Evolutionary conservation across 1,140 invertebrate genomes (phyloP).

Genomic region (Cataglyphis hispanica): DNA sequence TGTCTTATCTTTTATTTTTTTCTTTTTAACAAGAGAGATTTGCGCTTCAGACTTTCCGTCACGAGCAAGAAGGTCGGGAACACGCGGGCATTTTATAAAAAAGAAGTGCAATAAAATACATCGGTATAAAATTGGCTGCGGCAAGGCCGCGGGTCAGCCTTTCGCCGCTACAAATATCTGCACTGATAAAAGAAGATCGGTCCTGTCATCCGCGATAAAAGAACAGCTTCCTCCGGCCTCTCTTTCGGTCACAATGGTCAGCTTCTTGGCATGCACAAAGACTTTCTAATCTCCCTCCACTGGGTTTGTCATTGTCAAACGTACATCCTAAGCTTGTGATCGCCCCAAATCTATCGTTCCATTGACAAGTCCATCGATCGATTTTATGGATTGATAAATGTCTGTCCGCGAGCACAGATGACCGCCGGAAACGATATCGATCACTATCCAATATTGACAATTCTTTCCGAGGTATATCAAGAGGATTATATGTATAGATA

Average conservation of each 20-base stretch:
- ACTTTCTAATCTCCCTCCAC: constrained; percentile 48
- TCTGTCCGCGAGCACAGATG: constrained; percentile 3
- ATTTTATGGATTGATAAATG: constrained; percentile 55
- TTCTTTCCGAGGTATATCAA: not conserved
- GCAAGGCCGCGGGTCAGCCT: not conserved
- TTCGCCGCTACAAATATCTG: constrained; percentile 44
- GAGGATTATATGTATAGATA: not conserved
- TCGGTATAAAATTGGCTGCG: constrained; percentile 30
- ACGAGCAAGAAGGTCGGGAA: not conserved
- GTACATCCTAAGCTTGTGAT: constrained; percentile 45
- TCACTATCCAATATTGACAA: not conserved
- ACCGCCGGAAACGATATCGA: constrained; percentile 31
- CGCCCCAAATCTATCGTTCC: constrained; percentile 39
- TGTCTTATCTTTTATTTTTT: not conserved
- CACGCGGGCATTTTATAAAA: not conserved
- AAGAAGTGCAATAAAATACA: constrained; percentile 27
- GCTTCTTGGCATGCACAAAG: constrained; percentile 48
- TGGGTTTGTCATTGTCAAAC: constrained; percentile 55
- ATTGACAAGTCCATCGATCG: constrained; percentile 34
- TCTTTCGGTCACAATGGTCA: constrained; percentile 51
- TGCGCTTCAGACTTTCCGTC: not conserved
- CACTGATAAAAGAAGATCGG: constrained; percentile 46
- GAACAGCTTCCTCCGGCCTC: constrained; percentile 38
- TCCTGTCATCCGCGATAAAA: constrained; percentile 46
- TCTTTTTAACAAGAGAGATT: constrained; percentile 4